These are phyloP conservation scores for Chrysogorgia sp. DNA, from an alignment of 92 coral and sea anemone species.

Conservation along the genomic window DNA sequence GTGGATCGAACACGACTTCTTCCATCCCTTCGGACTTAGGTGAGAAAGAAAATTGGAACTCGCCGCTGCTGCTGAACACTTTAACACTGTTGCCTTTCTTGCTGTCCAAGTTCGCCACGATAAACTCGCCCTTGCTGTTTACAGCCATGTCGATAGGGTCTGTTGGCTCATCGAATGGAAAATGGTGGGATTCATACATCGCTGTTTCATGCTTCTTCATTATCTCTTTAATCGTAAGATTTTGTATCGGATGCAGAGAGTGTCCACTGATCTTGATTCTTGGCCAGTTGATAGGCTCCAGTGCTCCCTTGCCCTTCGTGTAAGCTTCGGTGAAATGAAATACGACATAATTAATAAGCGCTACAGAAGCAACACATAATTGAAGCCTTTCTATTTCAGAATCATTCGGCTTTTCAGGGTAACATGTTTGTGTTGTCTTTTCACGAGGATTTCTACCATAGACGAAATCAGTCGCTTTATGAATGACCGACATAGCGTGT, in stretches of 20 bases:
- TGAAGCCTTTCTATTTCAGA: not conserved
- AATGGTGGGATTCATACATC: not conserved
- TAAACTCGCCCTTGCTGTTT: slow-evolving; percentile 31
- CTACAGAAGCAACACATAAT: slow-evolving; percentile 12
- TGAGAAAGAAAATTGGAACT: slow-evolving; percentile 21
- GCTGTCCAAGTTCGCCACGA: slow-evolving; percentile 14
- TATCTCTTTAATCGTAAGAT: slow-evolving; percentile 12
- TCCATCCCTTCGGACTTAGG: slow-evolving; percentile 10
- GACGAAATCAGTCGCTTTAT: too few species aligned
- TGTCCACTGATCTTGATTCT: slow-evolving; percentile 1
- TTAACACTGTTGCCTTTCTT: not conserved
- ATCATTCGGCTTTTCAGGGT: too few species aligned
- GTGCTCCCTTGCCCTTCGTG: not conserved
- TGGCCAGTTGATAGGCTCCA: slow-evolving; percentile 42
- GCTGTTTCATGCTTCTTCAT: slow-evolving; percentile 20
- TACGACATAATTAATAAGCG: slow-evolving; percentile 24
- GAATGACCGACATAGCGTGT: slow-evolving; percentile 12
- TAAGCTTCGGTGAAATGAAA: slow-evolving; percentile 22
- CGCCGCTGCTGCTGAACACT: slow-evolving; percentile 29
- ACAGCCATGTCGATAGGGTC: slow-evolving; percentile 31
- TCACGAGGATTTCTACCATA: too few species aligned
- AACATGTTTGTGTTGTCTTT: not conserved
- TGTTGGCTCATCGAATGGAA: slow-evolving; percentile 1
- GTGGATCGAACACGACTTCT: slow-evolving; percentile 18
- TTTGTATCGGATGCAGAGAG: slow-evolving; percentile 31